Evolutionary conservation across 2,888 invertebrate species (phyloP), one percentile per base, ranked within the genome.

Genomic region (Mactromeris polynyma): DNA sequence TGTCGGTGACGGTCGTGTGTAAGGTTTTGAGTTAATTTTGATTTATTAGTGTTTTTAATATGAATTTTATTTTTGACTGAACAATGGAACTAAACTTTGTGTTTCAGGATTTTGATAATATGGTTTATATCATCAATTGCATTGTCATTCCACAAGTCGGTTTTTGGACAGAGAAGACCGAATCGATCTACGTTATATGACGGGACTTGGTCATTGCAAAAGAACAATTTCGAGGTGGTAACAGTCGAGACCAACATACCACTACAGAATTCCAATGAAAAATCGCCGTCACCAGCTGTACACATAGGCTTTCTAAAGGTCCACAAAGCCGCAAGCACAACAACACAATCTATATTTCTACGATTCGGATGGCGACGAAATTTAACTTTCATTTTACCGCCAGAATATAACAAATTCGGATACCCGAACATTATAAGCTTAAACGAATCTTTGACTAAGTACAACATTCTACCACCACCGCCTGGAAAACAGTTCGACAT

Each of bases 291-390:
- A 21, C 83, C 69, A n/a, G 69, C 14, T 21, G 58, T 38, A n/a
- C 64, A 83, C 38, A 26, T 83, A 21, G 88, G 84, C 0, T 90
- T 92, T 64, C 78, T 92, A 26, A 92, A 92, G 80, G 86, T 89
- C 2, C 92, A 92, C 80, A 92, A 92, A 54, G 69, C 83, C 46
- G 92, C 85, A 21, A 90, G 92, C 33, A 88, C 92, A 17, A 92
- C 90, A 9, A 83, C 87, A 17, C 89, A 89, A 46, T 51, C 86
- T 14, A 89, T 89, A 21, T 89, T 89, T 58, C 86, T 87, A 14
- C 46, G 89, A 26, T 92, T 86, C 79, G 92, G 92, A 40, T 92
- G 84, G 85, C 36, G 40, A 3, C 82, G 88, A 21, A 90, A 89
- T 19, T 78, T 92, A n/a, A 88, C 86, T 6, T 90, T 90, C 42